These are phyloP conservation scores for Cyclargus thomasi DNA, from an alignment of 1,140 invertebrate genomes.

Conservation along the genomic window DNA sequence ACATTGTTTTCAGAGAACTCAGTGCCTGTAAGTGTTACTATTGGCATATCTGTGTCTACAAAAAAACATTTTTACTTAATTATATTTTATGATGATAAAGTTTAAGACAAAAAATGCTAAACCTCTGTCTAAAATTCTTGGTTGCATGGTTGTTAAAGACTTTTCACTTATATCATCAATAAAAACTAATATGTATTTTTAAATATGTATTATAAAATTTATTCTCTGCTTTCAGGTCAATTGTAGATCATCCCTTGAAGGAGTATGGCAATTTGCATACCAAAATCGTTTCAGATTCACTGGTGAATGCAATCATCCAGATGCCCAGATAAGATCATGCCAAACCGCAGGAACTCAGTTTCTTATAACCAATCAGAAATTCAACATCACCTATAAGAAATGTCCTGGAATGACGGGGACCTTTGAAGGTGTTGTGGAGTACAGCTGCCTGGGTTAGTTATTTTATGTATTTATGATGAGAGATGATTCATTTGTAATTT, in stretches of 20 bases:
- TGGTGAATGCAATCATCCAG: constrained; percentile 90
- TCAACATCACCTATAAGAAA: constrained; percentile 94
- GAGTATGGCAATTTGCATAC: constrained; percentile 96
- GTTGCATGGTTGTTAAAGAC: too few species aligned
- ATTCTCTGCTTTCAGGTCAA: constrained; percentile 78
- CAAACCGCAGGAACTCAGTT: constrained; percentile 97
- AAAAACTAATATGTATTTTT: too few species aligned
- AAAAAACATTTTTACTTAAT: too few species aligned
- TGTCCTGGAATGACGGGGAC: constrained; percentile 89
- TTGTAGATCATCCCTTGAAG: constrained; percentile 93
- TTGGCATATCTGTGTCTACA: too few species aligned
- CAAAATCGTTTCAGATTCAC: constrained; percentile 93
- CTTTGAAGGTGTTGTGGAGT: constrained; percentile 93
- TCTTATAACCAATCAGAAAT: constrained; percentile 97
- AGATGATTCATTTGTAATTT: neutral
- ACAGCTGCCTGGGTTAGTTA: constrained; percentile 86
- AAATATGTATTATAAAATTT: too few species aligned
- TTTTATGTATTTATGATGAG: neutral
- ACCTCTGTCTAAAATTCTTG: too few species aligned
- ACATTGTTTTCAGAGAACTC: constrained; percentile 94
- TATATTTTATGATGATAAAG: too few species aligned
- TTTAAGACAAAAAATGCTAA: too few species aligned
- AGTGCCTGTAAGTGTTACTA: constrained; percentile 77
- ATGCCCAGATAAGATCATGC: constrained; percentile 94
- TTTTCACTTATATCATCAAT: too few species aligned